phyloP scores from a whole-genome alignment of 1,140 invertebrate species.

The Drosophila trapezifrons region DNA sequence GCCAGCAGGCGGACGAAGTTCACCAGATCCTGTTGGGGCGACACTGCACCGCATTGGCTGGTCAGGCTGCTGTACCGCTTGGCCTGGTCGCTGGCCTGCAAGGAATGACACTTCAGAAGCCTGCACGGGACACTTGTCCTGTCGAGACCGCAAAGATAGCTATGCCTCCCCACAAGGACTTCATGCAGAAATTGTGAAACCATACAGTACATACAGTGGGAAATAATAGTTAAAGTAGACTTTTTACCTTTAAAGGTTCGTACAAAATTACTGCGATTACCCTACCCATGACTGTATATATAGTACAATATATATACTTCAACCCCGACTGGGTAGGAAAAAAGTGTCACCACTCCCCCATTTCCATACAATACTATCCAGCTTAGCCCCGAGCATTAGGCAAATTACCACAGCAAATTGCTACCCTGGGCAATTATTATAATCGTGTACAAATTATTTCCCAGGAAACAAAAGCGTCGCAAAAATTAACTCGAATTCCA shows the following conservation, averaged over 20 bases:
- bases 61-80: constrained; percentile 91
- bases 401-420: constrained; percentile 70
- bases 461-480: constrained; percentile 52
- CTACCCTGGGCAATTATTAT: constrained; percentile 72
- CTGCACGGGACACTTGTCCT: background rate
- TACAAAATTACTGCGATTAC: background rate
- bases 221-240: background rate
- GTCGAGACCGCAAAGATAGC: too few relatives aligned
- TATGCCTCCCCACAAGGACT: background rate
- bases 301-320: background rate
- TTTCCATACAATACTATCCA: background rate
- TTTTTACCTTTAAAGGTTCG: background rate
- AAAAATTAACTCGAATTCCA: constrained; percentile 51
- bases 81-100: constrained; percentile 90
- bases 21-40: constrained; percentile 88
- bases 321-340: background rate
- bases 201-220: background rate
- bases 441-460: constrained; percentile 66
- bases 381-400: constrained; percentile 41
- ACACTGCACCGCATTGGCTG: constrained; percentile 89
- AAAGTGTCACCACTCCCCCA: background rate
- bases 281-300: background rate
- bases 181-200: background rate
- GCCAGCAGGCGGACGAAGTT: constrained; percentile 89
- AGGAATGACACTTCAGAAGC: background rate